phyloP scores from a whole-genome alignment of 2,797 vertebrate species.

The Dendrocincla tyrannina region DNA sequence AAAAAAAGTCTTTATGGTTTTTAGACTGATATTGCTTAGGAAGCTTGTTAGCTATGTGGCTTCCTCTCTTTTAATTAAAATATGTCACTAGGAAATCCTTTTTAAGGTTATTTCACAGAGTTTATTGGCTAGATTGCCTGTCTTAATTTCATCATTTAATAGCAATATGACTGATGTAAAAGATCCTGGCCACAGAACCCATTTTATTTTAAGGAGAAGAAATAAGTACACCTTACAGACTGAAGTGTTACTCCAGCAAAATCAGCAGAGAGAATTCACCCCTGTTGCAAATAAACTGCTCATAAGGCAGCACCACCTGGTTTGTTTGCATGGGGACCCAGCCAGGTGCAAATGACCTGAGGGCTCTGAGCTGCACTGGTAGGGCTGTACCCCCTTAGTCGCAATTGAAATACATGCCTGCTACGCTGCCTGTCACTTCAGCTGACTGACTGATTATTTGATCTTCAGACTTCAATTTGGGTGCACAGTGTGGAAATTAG shows the following conservation, averaged over 20 bases:
- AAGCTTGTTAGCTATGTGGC: not conserved
- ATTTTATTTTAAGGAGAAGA: not conserved
- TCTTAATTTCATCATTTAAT: not conserved
- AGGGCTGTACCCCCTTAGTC: not conserved
- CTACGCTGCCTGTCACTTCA: not conserved
- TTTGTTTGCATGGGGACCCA: not conserved
- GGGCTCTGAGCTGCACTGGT: not conserved
- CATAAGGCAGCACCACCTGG: accelerated
- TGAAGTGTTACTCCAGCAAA: accelerated
- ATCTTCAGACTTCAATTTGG: not conserved
- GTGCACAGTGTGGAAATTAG: not conserved
- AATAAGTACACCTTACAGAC: accelerated
- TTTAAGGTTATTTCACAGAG: not conserved
- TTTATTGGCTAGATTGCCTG: not conserved
- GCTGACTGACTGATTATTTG: not conserved
- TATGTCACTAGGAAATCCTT: not conserved
- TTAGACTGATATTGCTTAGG: not conserved
- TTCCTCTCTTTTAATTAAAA: not conserved
- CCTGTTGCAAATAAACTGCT: no score
- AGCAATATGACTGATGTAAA: not conserved
- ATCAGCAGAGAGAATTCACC: not conserved
- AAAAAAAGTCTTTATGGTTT: not conserved
- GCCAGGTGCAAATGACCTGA: not conserved
- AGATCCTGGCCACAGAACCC: not conserved
- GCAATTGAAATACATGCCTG: not conserved